Evolutionary conservation across 2,888 invertebrate genomes (phyloP), one percentile per base, ranked within the genome.

Genomic region (Gonocerus acuteangulatus): DNA sequence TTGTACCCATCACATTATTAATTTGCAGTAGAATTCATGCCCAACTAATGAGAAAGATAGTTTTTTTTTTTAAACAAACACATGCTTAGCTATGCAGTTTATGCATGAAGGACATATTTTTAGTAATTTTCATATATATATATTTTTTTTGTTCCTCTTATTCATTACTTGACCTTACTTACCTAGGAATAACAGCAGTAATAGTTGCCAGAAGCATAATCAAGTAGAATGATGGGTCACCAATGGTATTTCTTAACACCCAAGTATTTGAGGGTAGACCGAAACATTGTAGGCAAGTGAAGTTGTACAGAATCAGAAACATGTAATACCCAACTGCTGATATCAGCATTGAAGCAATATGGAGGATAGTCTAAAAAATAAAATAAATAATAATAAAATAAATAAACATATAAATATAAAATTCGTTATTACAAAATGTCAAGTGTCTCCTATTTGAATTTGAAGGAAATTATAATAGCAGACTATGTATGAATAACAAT

Each of bases 211-310:
- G 74, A 15, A 87, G 68, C 54, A 92, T 81, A 32, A 87, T 82
- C 59, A 91, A 78, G 89, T 94, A 95, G 78, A 89, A 93, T 19
- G 82, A 76, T 2, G 85, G 81, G 65, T 87, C 83, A 22, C 76
- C 74, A 71, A 93, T 78, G 56, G 89, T 84, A 72, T 82, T 81
- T 72, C 87, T 84, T 75, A 93, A 86, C 60, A 94, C 89, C 85
- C 86, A 87, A 75, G 87, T 92, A 22, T 90, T 93, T 70, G 90
- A 89, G 39, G 91, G 89, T 70, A 94, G 78, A 61, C 85, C 86
- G 73, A 89, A 83, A 74, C 90, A 89, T 68, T 83, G 82, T 66
- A 89, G 82, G 74, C 90, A 89, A 67, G 89, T 74, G 9, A 85
- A 79, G 77, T 94, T 90, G 78, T 93, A 94, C 54, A 89, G 72